Percentiles rank a stretch among this genome's conserved stretches.
Conservation (phyloP, 1,140 invertebrate genomes). For the Nymphalis io region DNA sequence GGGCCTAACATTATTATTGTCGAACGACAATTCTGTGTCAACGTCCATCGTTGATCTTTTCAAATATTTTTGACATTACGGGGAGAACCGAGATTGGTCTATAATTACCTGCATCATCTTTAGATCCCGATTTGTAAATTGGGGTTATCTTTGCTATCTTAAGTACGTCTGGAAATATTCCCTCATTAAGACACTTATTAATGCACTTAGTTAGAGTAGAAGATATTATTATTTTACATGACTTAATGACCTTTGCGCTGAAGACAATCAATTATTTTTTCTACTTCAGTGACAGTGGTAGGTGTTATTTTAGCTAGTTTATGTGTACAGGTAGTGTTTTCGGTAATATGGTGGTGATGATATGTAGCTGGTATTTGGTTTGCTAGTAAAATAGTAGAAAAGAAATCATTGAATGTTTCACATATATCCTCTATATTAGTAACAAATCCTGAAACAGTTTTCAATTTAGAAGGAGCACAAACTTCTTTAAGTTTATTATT, state of each 20-base stretch:
- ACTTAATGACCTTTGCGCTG: slow-evolving; percentile 7
- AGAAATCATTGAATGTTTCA: slow-evolving; percentile 13
- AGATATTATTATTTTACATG: slow-evolving; percentile 7
- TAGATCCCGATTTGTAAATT: no score
- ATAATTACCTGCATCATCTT: no score
- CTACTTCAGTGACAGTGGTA: slow-evolving; percentile 1
- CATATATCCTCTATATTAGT: slow-evolving; percentile 2
- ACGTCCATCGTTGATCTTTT: no score
- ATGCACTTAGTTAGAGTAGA: no score
- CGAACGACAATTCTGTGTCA: no score
- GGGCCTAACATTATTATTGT: no score
- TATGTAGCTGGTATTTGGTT: slow-evolving; percentile 5
- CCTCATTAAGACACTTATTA: no score
- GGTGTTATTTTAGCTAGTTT: no score
- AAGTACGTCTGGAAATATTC: no score
- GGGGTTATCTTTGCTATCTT: no score
- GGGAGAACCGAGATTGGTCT: no score
- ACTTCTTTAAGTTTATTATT: slow-evolving; percentile 10
- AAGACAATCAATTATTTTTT: slow-evolving; percentile 9
- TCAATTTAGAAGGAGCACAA: slow-evolving; percentile 8
- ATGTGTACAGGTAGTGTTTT: slow-evolving; percentile 1
- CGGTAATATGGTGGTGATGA: not conserved
- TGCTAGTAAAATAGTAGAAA: slow-evolving; percentile 7
- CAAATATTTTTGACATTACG: slow-evolving; percentile 7
- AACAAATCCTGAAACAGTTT: slow-evolving; percentile 4